Evolutionary conservation across 2,113 vertebrate genomes (phyloP).

Genomic region (Pelodiscus sinensis): DNA sequence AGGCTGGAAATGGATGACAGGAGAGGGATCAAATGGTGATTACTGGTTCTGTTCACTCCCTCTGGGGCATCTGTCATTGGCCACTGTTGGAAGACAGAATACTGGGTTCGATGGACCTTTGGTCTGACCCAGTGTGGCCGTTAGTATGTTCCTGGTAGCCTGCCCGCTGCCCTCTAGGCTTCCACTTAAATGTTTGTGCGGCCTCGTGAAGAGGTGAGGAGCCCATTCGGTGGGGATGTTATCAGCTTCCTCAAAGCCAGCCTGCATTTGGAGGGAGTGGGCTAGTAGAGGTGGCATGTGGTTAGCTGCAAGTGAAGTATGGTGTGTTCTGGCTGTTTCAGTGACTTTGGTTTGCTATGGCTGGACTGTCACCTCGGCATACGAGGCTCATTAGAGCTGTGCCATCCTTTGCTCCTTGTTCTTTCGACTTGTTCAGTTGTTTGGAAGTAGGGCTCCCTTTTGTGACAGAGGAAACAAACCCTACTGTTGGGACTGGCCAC

Average conservation of each 20-base stretch:
- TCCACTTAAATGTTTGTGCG: background rate
- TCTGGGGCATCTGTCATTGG: too few species aligned
- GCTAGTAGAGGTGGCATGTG: background rate
- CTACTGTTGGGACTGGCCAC: background rate
- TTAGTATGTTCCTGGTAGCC: conserved; percentile 38
- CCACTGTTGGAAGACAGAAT: too few species aligned
- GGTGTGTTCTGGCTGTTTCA: background rate
- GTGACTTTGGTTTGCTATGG: background rate
- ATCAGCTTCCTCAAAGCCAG: background rate
- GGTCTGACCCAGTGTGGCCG: too few species aligned
- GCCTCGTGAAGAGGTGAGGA: background rate
- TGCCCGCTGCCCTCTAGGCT: conserved; percentile 41
- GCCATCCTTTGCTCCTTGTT: too few species aligned
- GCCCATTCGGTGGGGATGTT: background rate
- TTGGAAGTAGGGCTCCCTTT: too few species aligned
- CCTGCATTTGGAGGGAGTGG: background rate
- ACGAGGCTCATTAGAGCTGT: too few species aligned
- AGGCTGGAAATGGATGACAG: too few species aligned
- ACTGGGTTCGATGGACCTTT: too few species aligned
- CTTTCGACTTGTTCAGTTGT: too few species aligned
- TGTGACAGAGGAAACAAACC: background rate
- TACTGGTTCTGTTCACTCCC: too few species aligned
- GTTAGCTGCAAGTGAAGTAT: background rate
- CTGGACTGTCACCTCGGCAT: background rate
- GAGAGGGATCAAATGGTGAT: too few species aligned